Evolutionary conservation across 2,797 vertebrate genomes (phyloP), one percentile per base, ranked within the genome.

Genomic region (Thripadectes ignobilis): DNA sequence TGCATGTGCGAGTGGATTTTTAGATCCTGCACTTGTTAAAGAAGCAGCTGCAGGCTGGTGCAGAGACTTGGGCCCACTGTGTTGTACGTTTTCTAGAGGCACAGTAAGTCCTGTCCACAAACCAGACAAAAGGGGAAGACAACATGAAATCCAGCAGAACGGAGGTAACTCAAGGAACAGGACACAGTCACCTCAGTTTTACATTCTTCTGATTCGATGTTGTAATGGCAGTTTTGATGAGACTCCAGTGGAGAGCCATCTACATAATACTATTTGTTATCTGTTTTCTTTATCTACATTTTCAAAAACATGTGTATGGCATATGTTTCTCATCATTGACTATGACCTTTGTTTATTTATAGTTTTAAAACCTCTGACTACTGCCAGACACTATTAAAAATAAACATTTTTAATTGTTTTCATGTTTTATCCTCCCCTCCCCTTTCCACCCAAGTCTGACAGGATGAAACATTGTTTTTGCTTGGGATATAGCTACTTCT

Each of bases 351-450:
- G 93, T 96, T 97, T 96, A 95, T 97, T 96, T 97, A 93, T 93
- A 96, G 90, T 92, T 96, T 95, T 79, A 39, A 92, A 96, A 96
- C 83, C 77, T 92, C 86, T 90, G 92, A 92, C 95, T 95, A 91
- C 93, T 96, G 96, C 95, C 95, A 97, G 94, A 97, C 89, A 94
- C 86, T 91, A 94, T 96, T 90, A 93, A 96, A 97, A 97, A 97
- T 92, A 97, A 97, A 96, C 97, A 94, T 93, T 94, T 94, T 95
- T 95, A 96, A 95, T 97, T 97, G 95, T 97, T 96, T 94, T 96
- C 95, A 92, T 95, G 85, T 95, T 96, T 96, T 96, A 69, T 83
- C 66, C 65, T 92, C 85, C 74, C 62, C 87, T 86, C 93, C 95
- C 89, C 89, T 96, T 96, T 95, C 93, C 94, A 95, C 80, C 83